A percentile compares a stretch with the other conserved stretches of the same genome.
phyloP scores from a whole-genome alignment of 2,797 vertebrate genomes.

The Aulostomus chinensis region DNA sequence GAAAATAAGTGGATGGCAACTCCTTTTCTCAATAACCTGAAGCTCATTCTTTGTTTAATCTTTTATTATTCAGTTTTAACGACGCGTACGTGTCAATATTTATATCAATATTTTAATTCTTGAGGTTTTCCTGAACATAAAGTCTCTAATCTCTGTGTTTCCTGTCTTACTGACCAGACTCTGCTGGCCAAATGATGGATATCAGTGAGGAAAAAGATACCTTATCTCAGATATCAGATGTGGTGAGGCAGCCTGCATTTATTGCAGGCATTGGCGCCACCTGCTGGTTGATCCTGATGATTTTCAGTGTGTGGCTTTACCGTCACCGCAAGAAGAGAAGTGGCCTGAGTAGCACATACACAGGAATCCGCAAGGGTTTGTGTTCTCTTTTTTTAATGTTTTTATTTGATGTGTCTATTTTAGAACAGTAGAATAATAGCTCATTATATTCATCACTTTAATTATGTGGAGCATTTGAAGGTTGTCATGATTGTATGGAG shows the following conservation, averaged over 20 bases:
- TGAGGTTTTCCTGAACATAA: too few relatives aligned
- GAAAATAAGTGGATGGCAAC: too few relatives aligned
- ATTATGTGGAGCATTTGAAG: constrained; percentile 13
- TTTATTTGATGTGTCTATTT: not conserved
- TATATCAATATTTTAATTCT: too few relatives aligned
- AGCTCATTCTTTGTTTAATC: too few relatives aligned
- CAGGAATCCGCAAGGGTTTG: constrained; percentile 95
- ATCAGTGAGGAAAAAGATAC: constrained; percentile 69
- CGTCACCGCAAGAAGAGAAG: constrained; percentile 95
- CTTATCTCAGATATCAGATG: constrained; percentile 95
- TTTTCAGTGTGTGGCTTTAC: constrained; percentile 98
- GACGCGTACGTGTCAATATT: too few relatives aligned
- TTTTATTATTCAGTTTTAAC: too few relatives aligned
- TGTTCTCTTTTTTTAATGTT: too few relatives aligned
- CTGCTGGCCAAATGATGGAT: constrained; percentile 76
- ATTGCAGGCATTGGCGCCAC: constrained; percentile 96
- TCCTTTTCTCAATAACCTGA: too few relatives aligned
- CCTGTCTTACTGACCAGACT: constrained; percentile 58
- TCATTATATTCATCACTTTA: constrained; percentile 6
- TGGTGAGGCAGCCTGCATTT: constrained; percentile 95
- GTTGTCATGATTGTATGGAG: constrained; percentile 3
- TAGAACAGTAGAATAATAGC: too few relatives aligned
- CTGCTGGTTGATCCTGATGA: constrained; percentile 97
- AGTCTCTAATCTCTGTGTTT: not conserved
- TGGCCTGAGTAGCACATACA: constrained; percentile 92